These are phyloP conservation scores for Tokudaia muenninki DNA, from an alignment of 2,797 vertebrate genomes.

Conservation along the genomic window DNA sequence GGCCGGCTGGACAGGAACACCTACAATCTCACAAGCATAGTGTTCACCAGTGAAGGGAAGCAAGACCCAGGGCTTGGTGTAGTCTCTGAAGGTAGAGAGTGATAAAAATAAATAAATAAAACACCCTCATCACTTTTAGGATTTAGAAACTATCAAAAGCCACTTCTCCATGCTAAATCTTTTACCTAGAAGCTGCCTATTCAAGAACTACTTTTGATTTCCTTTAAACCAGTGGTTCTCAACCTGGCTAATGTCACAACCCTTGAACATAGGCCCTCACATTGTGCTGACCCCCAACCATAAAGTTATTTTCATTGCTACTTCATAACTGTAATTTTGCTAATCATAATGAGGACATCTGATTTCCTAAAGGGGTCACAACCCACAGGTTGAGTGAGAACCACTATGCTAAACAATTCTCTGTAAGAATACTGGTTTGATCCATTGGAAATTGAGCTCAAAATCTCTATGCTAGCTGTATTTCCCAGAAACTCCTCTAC, in stretches of 20 bases:
- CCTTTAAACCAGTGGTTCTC: conserved; percentile 22
- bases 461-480: conserved; percentile 34
- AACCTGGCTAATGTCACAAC: background rate
- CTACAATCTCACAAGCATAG: conserved; percentile 2
- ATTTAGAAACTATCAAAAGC: conserved; percentile 42
- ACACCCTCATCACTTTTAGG: background rate
- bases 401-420: background rate
- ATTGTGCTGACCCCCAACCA: background rate
- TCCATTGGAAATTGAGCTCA: conserved; percentile 45
- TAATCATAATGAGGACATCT: background rate
- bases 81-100: background rate
- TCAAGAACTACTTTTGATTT: conserved; percentile 43
- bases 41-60: conserved; percentile 50
- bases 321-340: background rate
- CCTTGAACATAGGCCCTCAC: background rate
- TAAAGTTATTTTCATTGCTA: background rate
- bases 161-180: background rate
- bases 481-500: background rate
- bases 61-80: conserved; percentile 13
- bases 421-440: conserved; percentile 38
- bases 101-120: background rate
- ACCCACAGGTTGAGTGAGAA: background rate
- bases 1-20: background rate
- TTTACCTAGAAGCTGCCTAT: conserved; percentile 25
- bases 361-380: no score